Conservation (phyloP, 2,888 invertebrate species). For the Epicampocera succincta region DNA sequence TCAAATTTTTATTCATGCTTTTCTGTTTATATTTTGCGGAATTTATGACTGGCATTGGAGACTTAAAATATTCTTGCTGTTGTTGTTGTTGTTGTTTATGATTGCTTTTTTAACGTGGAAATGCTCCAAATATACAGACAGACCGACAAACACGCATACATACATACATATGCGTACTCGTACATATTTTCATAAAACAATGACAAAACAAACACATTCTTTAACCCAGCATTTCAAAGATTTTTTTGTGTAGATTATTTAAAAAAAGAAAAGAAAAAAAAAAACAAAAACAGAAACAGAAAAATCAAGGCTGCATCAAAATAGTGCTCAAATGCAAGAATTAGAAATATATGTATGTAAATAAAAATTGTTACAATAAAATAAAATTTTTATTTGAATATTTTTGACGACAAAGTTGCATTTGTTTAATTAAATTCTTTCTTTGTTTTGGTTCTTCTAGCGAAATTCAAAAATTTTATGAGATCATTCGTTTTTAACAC, state of each 20-base stretch:
- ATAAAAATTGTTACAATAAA: constrained; percentile 46
- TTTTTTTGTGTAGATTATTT: constrained; percentile 17
- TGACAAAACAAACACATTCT: constrained; percentile 55
- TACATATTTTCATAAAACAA: constrained; percentile 47
- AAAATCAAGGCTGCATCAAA: constrained; percentile 53
- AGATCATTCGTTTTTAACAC: constrained; percentile 11
- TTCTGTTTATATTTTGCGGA: constrained; percentile 38
- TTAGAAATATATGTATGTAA: background rate
- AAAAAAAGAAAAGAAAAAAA: constrained; percentile 6
- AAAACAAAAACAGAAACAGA: constrained; percentile 1
- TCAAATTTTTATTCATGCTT: constrained; percentile 19
- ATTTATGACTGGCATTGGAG: constrained; percentile 63
- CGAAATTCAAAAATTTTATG: constrained; percentile 13
- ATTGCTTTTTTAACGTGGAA: constrained; percentile 13
- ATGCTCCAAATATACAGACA: constrained; percentile 7
- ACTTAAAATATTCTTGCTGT: constrained; percentile 47
- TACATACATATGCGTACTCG: no score
- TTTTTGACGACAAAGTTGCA: constrained; percentile 9
- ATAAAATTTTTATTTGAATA: constrained; percentile 8
- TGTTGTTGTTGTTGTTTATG: constrained; percentile 5
- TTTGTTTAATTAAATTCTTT: background rate
- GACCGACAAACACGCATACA: background rate
- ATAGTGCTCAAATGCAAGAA: constrained; percentile 36
- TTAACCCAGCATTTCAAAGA: constrained; percentile 33
- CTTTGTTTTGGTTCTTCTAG: background rate